A percentile compares a stretch with the other conserved stretches of the same genome.
These are phyloP conservation scores for Perizoma affinitatum DNA, from an alignment of 2,888 invertebrate genomes.

Conservation along the genomic window DNA sequence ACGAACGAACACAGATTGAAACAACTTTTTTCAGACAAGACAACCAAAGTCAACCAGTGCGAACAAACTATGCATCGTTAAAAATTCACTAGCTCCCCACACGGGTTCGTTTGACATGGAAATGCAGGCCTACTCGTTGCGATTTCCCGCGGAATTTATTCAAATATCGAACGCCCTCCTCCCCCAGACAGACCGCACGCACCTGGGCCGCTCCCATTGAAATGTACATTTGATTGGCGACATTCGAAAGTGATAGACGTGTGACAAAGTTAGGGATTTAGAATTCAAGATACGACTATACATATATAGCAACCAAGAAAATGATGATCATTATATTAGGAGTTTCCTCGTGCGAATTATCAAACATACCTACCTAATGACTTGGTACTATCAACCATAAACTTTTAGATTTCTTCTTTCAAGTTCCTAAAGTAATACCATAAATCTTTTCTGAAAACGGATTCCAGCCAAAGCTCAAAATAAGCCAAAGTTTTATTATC, in stretches of 20 bases:
- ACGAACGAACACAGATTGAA: constrained; percentile 11
- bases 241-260: constrained; percentile 49
- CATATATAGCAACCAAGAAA: too few species aligned
- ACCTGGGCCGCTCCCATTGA: constrained; percentile 59
- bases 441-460: too few species aligned
- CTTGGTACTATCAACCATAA: too few species aligned
- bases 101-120: constrained; percentile 76
- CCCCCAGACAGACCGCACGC: constrained; percentile 48
- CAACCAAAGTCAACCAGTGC: constrained; percentile 25
- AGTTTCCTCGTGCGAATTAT: too few species aligned
- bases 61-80: constrained; percentile 55
- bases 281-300: constrained; percentile 6
- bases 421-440: too few species aligned
- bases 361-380: too few species aligned
- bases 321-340: too few species aligned
- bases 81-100: constrained; percentile 67
- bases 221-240: constrained; percentile 74
- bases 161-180: constrained; percentile 52
- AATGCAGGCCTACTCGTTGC: constrained; percentile 69
- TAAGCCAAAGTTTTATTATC: background rate
- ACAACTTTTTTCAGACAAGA: constrained; percentile 22
- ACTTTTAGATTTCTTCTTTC: too few species aligned
- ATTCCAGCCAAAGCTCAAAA: too few species aligned
- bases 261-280: constrained; percentile 32
- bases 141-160: constrained; percentile 67